Conservation (phyloP, 1,140 invertebrate genomes). For the Neodiprion lecontei region DNA sequence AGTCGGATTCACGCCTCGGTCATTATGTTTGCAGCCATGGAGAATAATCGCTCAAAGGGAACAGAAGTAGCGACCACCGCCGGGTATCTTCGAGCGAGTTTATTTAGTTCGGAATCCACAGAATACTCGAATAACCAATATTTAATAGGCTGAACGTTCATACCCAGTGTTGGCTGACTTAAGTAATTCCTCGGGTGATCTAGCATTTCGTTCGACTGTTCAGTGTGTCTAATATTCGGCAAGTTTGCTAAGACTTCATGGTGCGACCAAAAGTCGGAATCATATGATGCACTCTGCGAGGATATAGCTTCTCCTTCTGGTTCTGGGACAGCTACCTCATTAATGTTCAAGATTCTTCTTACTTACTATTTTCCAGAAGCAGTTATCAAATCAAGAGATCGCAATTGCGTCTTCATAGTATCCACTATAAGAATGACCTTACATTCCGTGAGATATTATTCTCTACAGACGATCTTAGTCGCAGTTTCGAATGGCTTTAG, state of each 20-base stretch:
- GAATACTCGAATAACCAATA: conserved; percentile 15
- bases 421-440: neutral
- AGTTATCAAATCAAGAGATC: neutral
- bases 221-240: neutral
- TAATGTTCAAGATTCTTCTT: neutral
- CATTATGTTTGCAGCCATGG: conserved; percentile 46
- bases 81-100: conserved; percentile 45
- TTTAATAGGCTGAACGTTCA: conserved; percentile 14
- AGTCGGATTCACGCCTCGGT: conserved; percentile 23
- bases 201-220: conserved; percentile 2
- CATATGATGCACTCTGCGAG: neutral
- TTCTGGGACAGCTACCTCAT: neutral
- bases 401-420: neutral
- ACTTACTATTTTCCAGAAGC: neutral
- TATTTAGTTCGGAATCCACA: conserved; percentile 30
- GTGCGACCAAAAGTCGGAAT: neutral
- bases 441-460: neutral
- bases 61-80: conserved; percentile 49
- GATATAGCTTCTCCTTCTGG: neutral
- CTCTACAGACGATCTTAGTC: neutral
- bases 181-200: conserved; percentile 21
- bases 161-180: conserved; percentile 10
- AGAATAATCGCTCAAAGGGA: conserved; percentile 52
- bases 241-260: neutral
- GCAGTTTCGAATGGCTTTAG: neutral